Percentiles rank a stretch among this genome's conserved stretches.
phyloP scores from a whole-genome alignment of 2,888 invertebrate species.

The Druceiella hillmani region DNA sequence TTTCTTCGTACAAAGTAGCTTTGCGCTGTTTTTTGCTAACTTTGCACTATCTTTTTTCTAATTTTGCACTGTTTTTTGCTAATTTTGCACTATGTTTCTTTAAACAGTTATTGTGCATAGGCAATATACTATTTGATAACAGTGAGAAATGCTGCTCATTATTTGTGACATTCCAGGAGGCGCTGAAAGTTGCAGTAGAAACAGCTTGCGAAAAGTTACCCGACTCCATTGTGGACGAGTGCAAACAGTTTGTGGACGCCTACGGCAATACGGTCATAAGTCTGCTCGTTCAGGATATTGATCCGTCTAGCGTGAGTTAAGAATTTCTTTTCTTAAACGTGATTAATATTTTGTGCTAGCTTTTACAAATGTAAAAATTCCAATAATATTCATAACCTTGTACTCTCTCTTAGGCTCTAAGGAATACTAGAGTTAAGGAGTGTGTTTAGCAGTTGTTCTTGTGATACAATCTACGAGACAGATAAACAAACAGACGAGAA shows the following conservation, averaged over 20 bases:
- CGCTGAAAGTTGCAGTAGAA: slow-evolving; percentile 62
- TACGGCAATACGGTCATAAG: slow-evolving; percentile 79
- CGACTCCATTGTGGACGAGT: slow-evolving; percentile 54
- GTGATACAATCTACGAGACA: too few species aligned
- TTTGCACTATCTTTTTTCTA: too few species aligned
- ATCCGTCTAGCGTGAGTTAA: slow-evolving; percentile 64
- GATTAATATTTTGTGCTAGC: too few species aligned
- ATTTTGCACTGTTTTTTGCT: slow-evolving; percentile 7
- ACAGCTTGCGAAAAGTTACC: slow-evolving; percentile 67
- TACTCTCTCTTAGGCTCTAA: neutral
- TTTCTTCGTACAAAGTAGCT: neutral
- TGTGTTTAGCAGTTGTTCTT: too few species aligned
- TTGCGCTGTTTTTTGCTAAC: too few species aligned
- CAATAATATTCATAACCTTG: too few species aligned
- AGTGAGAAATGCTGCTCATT: too few species aligned
- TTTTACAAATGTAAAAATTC: too few species aligned
- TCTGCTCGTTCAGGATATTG: slow-evolving; percentile 70
- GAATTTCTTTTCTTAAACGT: too few species aligned
- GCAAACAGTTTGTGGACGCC: slow-evolving; percentile 67
- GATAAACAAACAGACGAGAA: too few species aligned
- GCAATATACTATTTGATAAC: too few species aligned
- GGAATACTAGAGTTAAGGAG: neutral
- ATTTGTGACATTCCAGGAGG: slow-evolving; percentile 48
- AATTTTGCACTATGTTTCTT: slow-evolving; percentile 8
- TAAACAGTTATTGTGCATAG: too few species aligned